Evolutionary conservation across 2,888 invertebrate species (phyloP), one percentile per base, ranked within the genome.

Genomic region (Amblyjoppa proteus): DNA sequence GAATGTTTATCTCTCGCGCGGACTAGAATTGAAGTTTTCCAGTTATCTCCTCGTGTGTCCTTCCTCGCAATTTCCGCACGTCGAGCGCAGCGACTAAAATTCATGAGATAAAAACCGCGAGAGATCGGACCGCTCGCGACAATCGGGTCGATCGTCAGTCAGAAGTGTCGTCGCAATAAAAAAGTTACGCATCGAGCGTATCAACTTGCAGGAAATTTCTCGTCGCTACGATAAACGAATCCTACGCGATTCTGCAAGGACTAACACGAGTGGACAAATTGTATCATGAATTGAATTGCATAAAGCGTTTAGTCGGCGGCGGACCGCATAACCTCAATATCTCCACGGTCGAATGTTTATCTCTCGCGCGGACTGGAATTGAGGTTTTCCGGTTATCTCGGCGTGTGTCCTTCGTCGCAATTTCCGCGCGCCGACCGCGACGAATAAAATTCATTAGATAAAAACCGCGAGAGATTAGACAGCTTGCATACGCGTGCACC

Each of bases 311-410:
- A 51, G 41, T 45, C 66, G 75, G 38, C 45, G 20, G n/a, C 41
- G 45, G 53, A 38, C 68, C 41, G 38, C 85, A 68, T 85, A 85
- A 85, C 85, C 85, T 85, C 85, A 83, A 85, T 38, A 20, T 49
- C 51, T 38, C 56, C 13, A 49, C 53, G 28, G 28, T 66, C 38
- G 34, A 56, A 34, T 34, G n/a, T 20, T 45, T 70, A 83, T 80
- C 76, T 78, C 51, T 25, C 31, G 78, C 49, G 71, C 49, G 66
- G 64, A 75, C 51, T 73, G 51, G 13, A 83, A 80, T 69, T 20
- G 51, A 51, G 66, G n/a, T 20, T 53, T 41, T 68, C 64, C 64
- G 64, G 68, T 56, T 68, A 56, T 77, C 68, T 77, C 68, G 7
- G 11, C 13, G 71, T 73, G 53, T 61, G 75, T 75, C 68, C 75